Percentiles rank a stretch among this genome's conserved stretches.
Conservation (phyloP, 1,140 invertebrate genomes). For the Sycobia sp. region DNA sequence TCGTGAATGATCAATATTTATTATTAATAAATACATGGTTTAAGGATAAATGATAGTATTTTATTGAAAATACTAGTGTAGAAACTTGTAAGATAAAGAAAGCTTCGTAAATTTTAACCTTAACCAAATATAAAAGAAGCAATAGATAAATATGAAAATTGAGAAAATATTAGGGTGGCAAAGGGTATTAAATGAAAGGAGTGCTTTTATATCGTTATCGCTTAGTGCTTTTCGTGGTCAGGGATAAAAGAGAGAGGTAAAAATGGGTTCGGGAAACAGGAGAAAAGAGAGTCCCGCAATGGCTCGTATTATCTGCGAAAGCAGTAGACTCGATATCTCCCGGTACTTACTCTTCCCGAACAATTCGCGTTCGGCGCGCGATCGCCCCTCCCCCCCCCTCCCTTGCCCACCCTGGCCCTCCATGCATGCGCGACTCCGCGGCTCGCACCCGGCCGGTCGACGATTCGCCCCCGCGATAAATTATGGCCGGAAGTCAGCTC, state of each 20-base stretch:
- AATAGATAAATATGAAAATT: conserved; percentile 29
- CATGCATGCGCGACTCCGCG: no score
- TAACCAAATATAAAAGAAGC: no score
- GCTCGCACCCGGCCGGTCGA: not conserved
- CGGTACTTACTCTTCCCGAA: conserved; percentile 29
- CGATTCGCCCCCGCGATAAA: conserved; percentile 18
- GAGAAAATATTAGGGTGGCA: conserved; percentile 11
- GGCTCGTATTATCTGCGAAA: conserved; percentile 27
- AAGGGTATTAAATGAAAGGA: conserved; percentile 15
- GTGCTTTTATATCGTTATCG: conserved; percentile 23
- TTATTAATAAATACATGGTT: no score
- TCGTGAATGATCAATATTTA: no score
- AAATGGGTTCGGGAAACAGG: not conserved
- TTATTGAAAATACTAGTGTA: no score
- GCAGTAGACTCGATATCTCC: conserved; percentile 26
- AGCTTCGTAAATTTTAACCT: no score
- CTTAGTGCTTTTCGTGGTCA: conserved; percentile 12
- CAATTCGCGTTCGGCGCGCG: conserved; percentile 22
- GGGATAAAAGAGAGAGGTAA: conserved; percentile 18
- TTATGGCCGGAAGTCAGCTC: conserved; percentile 18
- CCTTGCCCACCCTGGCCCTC: not conserved
- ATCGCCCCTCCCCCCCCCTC: not conserved
- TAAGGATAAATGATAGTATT: no score
- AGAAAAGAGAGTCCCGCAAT: conserved; percentile 5
- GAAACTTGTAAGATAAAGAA: no score